Conservation (phyloP, 2,113 vertebrate genomes). For the Sitta europaea region DNA sequence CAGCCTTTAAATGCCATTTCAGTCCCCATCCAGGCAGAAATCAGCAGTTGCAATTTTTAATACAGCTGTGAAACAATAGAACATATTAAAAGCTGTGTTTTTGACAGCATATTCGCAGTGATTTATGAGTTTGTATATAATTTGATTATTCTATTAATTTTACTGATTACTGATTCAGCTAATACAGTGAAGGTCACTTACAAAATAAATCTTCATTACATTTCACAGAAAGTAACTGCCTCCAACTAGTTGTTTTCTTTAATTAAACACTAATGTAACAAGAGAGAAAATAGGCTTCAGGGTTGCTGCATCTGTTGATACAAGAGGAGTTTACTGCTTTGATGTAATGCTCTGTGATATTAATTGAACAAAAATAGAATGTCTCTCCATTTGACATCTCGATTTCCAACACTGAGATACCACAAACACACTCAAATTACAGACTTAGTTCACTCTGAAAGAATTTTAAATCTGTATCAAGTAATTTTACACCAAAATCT, state of each 20-base stretch:
- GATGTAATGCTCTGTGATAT: slow-evolving; percentile 33
- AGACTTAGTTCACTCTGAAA: background rate
- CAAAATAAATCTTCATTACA: slow-evolving; percentile 88
- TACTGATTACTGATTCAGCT: slow-evolving; percentile 83
- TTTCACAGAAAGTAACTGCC: slow-evolving; percentile 80
- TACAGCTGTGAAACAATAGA: slow-evolving; percentile 80
- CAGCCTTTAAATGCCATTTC: slow-evolving; percentile 81
- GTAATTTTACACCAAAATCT: background rate
- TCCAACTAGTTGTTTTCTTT: slow-evolving; percentile 85
- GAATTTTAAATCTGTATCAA: background rate
- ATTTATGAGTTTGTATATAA: slow-evolving; percentile 91
- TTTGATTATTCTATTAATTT: slow-evolving; percentile 93
- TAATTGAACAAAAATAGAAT: slow-evolving; percentile 56
- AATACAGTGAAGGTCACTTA: slow-evolving; percentile 86
- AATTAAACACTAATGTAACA: slow-evolving; percentile 87
- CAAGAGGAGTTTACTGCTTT: slow-evolving; percentile 29
- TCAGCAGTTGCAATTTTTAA: slow-evolving; percentile 77
- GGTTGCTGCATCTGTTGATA: slow-evolving; percentile 56
- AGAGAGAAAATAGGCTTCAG: slow-evolving; percentile 73
- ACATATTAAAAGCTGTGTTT: slow-evolving; percentile 78
- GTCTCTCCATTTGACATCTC: slow-evolving; percentile 21
- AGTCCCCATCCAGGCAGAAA: slow-evolving; percentile 75
- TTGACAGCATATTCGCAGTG: slow-evolving; percentile 77
- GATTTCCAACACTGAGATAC: slow-evolving; percentile 5
- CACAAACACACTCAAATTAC: background rate